These are phyloP conservation scores for Colostygia pectinataria DNA, from an alignment of 2,888 invertebrate genomes.

Conservation along the genomic window DNA sequence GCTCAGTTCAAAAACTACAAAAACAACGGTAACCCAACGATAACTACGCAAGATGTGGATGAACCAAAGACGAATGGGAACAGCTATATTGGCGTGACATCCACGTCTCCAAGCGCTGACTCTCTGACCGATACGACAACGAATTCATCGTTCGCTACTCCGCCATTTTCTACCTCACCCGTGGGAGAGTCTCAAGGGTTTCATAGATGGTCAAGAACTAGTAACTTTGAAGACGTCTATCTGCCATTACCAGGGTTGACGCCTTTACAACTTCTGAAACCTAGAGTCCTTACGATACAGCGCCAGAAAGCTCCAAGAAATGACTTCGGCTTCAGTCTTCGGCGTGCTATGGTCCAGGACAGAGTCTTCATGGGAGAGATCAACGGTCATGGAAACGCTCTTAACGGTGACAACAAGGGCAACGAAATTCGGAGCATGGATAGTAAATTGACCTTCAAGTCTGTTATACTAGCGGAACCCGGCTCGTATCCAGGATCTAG, in stretches of 20 bases:
- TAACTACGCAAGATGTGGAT: conserved; percentile 70
- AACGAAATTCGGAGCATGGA: conserved; percentile 57
- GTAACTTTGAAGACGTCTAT: conserved; percentile 89
- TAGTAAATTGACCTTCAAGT: conserved; percentile 83
- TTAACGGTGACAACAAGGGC: conserved; percentile 69
- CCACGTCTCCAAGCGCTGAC: conserved; percentile 92
- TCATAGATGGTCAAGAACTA: conserved; percentile 90
- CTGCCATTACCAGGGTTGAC: conserved; percentile 88
- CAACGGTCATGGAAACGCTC: conserved; percentile 61
- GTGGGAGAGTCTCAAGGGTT: conserved; percentile 93
- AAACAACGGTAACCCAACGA: conserved; percentile 69
- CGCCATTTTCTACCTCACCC: conserved; percentile 92
- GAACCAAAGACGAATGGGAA: conserved; percentile 77
- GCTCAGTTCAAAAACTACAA: conserved; percentile 75
- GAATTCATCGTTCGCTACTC: conserved; percentile 93
- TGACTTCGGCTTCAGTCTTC: conserved; percentile 96
- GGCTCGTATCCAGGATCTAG: conserved; percentile 89
- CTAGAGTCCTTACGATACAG: conserved; percentile 89
- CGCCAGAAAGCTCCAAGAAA: conserved; percentile 92
- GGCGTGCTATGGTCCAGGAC: conserved; percentile 93
- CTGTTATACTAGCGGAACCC: conserved; percentile 96
- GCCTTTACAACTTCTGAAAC: conserved; percentile 86
- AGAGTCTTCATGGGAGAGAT: conserved; percentile 76
- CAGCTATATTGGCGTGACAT: conserved; percentile 86
- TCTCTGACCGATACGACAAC: conserved; percentile 92